A percentile compares a stretch with the other conserved stretches of the same genome.
Conservation (phyloP, 2,797 vertebrate genomes). For the Neopelma chrysocephalum region DNA sequence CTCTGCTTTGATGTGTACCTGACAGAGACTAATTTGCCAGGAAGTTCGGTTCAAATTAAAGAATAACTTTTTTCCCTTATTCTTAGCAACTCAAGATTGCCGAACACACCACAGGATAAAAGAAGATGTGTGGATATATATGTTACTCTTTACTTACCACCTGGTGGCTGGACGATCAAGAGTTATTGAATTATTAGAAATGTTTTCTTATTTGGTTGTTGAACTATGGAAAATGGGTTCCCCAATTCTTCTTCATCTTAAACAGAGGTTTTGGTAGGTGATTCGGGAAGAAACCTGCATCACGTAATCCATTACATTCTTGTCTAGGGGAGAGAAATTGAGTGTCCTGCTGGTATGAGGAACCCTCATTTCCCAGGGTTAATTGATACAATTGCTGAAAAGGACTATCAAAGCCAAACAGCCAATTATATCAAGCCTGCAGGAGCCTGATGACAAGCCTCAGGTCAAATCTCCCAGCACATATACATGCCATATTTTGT, state of each 20-base stretch:
- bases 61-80: neutral
- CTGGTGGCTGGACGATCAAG: neutral
- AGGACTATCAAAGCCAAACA: neutral
- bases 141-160: neutral
- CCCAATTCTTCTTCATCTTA: neutral
- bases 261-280: neutral
- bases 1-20: neutral
- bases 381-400: neutral
- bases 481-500: neutral
- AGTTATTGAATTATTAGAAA: neutral
- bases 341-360: neutral
- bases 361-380: neutral
- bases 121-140: neutral
- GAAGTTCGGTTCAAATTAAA: neutral
- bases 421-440: neutral
- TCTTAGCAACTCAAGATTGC: neutral
- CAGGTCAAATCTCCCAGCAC: neutral
- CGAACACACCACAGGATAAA: neutral
- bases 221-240: neutral
- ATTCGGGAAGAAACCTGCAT: neutral
- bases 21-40: neutral
- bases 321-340: neutral
- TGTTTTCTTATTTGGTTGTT: neutral
- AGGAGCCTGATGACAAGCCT: constrained; percentile 1
- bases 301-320: neutral